phyloP scores from a whole-genome alignment of 2,888 invertebrate species.

The Micropterix aruncella region DNA sequence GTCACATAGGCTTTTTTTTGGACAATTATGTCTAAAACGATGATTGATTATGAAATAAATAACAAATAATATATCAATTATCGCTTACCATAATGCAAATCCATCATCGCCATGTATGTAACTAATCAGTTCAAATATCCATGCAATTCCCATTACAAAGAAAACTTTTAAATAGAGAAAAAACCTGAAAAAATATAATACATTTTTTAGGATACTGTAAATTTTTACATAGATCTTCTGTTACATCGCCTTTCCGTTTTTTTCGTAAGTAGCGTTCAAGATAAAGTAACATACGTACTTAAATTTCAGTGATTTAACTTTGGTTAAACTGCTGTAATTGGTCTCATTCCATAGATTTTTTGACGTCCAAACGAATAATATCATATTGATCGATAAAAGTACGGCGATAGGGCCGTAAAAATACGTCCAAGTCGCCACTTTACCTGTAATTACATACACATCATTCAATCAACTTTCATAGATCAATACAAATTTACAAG shows the following conservation, averaged over 20 bases:
- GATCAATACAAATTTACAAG: too few species aligned
- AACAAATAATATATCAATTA: too few species aligned
- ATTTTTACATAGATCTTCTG: background rate
- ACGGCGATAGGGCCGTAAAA: slow-evolving; percentile 53
- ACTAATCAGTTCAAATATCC: slow-evolving; percentile 53
- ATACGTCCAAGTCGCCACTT: slow-evolving; percentile 43
- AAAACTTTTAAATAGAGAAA: slow-evolving; percentile 49
- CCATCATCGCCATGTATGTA: slow-evolving; percentile 26
- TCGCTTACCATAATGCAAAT: background rate
- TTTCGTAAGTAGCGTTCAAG: background rate
- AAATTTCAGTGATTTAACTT: slow-evolving; percentile 38
- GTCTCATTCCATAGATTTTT: slow-evolving; percentile 39
- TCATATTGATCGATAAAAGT: slow-evolving; percentile 39
- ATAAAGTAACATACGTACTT: slow-evolving; percentile 25
- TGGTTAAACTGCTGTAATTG: slow-evolving; percentile 34
- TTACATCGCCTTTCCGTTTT: background rate
- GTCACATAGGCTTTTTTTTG: background rate
- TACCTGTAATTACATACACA: slow-evolving; percentile 24
- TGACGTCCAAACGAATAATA: slow-evolving; percentile 43
- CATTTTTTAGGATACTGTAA: background rate
- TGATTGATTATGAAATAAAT: too few species aligned
- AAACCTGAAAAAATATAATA: slow-evolving; percentile 29
- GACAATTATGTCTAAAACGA: background rate
- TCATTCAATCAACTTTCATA: too few species aligned
- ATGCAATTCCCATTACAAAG: slow-evolving; percentile 55